A percentile compares a stretch with the other conserved stretches of the same genome.
Conservation (phyloP, 1,140 invertebrate genomes). For the Bombus turneri region DNA sequence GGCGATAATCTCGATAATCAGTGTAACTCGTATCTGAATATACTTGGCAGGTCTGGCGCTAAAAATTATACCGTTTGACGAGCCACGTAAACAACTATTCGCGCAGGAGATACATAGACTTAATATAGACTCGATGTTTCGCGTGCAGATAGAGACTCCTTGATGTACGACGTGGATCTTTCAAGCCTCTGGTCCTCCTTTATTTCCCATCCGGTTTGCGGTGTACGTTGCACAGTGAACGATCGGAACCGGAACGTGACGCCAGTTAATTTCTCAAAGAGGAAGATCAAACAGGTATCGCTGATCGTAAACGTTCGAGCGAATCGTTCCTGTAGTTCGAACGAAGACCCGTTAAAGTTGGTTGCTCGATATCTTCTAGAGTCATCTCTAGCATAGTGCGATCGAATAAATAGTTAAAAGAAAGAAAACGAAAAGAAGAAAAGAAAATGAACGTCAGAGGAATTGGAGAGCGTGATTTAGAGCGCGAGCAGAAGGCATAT, state of each 20-base stretch:
- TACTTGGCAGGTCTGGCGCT: background rate
- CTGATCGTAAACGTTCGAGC: slow-evolving; percentile 3
- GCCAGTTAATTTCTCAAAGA: background rate
- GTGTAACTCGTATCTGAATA: background rate
- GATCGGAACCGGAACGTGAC: too few species aligned
- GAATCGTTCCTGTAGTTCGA: background rate
- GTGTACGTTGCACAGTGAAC: too few species aligned
- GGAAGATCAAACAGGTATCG: slow-evolving; percentile 14
- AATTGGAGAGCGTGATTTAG: background rate
- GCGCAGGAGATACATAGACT: background rate
- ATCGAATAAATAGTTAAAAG: background rate
- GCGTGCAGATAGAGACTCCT: background rate
- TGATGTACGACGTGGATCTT: slow-evolving; percentile 20
- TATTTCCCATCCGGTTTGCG: too few species aligned
- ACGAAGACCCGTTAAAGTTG: background rate
- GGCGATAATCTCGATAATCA: background rate
- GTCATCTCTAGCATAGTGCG: background rate
- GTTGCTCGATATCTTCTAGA: background rate
- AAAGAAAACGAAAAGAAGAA: background rate
- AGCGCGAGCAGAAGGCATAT: background rate
- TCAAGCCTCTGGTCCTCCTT: background rate
- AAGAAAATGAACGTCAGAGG: too few species aligned
- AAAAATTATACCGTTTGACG: slow-evolving; percentile 1
- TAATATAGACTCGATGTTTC: slow-evolving; percentile 6
- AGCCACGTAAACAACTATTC: slow-evolving; percentile 16